Evolutionary conservation across 2,888 invertebrate species (phyloP).

Genomic region (Aleiodes leptofemur): DNA sequence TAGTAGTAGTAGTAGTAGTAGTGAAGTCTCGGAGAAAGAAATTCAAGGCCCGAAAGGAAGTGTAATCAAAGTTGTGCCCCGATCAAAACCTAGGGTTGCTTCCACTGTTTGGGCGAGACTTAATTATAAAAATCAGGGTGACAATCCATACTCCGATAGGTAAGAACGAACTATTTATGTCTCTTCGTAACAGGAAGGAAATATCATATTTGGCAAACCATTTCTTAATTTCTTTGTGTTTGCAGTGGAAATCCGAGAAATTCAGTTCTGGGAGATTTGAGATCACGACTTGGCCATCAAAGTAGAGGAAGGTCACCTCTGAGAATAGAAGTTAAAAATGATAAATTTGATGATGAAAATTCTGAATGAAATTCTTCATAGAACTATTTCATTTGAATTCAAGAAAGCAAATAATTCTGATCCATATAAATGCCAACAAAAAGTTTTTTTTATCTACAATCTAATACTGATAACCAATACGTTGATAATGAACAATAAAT

Average conservation of each 20-base stretch:
- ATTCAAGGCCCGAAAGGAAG: conserved; percentile 75
- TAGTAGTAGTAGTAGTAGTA: conserved; percentile 64
- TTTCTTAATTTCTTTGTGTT: conserved; percentile 39
- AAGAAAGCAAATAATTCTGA: no score
- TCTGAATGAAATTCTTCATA: conserved; percentile 60
- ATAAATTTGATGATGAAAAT: conserved; percentile 65
- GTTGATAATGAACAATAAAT: background rate
- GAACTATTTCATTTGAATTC: background rate
- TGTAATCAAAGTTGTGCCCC: conserved; percentile 78
- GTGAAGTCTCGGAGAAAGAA: conserved; percentile 78
- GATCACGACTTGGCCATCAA: conserved; percentile 68
- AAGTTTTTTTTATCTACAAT: background rate
- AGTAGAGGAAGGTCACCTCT: conserved; percentile 70
- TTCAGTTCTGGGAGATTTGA: conserved; percentile 61
- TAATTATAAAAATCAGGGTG: conserved; percentile 69
- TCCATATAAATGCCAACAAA: background rate
- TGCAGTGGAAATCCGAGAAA: conserved; percentile 64
- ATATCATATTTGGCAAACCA: background rate
- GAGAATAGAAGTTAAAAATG: conserved; percentile 73
- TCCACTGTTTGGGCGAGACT: conserved; percentile 79
- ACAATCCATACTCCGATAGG: conserved; percentile 59
- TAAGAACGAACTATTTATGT: conserved; percentile 35
- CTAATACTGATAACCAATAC: background rate
- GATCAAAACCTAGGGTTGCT: conserved; percentile 70
- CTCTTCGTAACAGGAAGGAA: no score